Base-by-base conservation (phyloP, 2,888 invertebrate genomes). In the Oligia strigilis region DNA sequence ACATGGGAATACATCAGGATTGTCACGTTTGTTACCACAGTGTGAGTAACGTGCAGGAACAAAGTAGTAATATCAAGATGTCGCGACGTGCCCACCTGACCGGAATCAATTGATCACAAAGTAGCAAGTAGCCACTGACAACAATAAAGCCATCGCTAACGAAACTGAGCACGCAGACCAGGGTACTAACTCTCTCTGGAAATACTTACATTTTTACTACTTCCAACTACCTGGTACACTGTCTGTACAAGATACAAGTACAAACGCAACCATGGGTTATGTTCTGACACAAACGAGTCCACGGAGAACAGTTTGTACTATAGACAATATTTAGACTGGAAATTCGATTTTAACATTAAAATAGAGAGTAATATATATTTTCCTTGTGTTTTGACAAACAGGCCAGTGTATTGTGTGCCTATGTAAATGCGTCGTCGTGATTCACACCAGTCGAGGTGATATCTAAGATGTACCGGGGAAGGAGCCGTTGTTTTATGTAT, bases 401-500 rank as follows among this genome's bases (percentile, higher is more conserved):
- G 67, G 49, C 80, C 52, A 13, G 49, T 80, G 80, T 83, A 86
- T 88, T 89, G 87, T 88, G 77, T 83, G 64, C 77, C 87, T 90
- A 95, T 95, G 94, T 94, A 93, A 95, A 95, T 95, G 89, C 85
- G 86, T 87, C 78, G 90, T 88, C 92, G 93, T 92, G 94, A 94
- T 94, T 94, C 95, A 87, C 91, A 91, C 91, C 91, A 89, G 86
- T 87, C 89, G 92, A 92, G 92, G 93, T 93, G 93, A 93, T 94
- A 94, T 93, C 93, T 91, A 91, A 92, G 91, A 91, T 88, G 93
- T 93, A 92, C 92, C 90, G 91, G 92, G 88, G 89, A 91, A 91
- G 92, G 91, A 91, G 87, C 88, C 91, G 92, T 95, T 96, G 96
- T 95, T 95, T 96, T 96, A 96, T 96, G 96, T 96, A 96, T 96